These are phyloP conservation scores for Xerus inauris DNA, from an alignment of 2,113 vertebrate genomes.

Conservation along the genomic window DNA sequence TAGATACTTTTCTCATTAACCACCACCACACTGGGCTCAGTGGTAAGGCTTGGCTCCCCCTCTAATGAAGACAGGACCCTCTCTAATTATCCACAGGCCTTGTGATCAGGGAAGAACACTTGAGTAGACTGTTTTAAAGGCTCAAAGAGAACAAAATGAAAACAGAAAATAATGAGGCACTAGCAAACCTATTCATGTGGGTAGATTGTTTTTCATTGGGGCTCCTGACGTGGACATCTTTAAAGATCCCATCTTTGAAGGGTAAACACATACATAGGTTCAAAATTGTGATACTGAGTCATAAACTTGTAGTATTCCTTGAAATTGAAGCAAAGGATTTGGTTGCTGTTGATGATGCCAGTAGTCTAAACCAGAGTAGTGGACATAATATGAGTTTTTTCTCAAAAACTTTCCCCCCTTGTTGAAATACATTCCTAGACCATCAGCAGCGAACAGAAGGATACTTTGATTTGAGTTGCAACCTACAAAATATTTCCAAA, in stretches of 20 bases:
- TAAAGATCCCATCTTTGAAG: not conserved
- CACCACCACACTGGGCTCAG: not conserved
- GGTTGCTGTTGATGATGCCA: not conserved
- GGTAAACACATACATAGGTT: not conserved
- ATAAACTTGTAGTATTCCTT: not conserved
- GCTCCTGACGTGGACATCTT: not conserved
- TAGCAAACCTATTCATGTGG: not conserved
- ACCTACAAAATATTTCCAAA: not conserved
- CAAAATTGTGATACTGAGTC: not conserved
- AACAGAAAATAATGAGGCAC: not conserved
- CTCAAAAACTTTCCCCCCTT: not conserved
- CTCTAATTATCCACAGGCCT: not conserved
- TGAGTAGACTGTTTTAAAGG: not conserved
- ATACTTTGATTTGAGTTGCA: not conserved
- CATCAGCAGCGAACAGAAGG: not conserved
- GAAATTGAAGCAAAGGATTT: not conserved
- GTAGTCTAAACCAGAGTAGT: not conserved
- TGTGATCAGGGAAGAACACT: not conserved
- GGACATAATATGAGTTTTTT: not conserved
- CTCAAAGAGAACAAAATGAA: not conserved
- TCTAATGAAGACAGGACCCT: not conserved
- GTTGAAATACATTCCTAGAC: not conserved
- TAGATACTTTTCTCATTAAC: not conserved
- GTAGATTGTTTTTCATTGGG: not conserved
- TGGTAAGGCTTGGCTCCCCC: not conserved